These are phyloP conservation scores for Drosophila setifemur DNA, from an alignment of 1,140 invertebrate species.

Conservation along the genomic window DNA sequence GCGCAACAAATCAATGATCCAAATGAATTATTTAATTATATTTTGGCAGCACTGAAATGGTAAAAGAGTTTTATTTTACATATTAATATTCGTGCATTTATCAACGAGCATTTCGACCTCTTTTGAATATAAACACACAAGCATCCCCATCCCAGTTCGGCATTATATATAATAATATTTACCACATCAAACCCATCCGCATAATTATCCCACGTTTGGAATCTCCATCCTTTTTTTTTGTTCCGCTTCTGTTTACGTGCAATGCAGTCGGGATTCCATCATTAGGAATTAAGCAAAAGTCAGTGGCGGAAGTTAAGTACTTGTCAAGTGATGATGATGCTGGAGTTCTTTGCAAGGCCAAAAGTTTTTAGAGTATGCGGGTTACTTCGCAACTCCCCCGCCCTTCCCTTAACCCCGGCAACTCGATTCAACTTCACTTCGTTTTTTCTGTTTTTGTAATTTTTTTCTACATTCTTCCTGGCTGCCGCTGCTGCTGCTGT, in stretches of 20 bases:
- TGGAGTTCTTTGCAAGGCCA: slow-evolving; percentile 34
- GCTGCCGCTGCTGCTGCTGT: slow-evolving; percentile 9
- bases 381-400: slow-evolving; percentile 15
- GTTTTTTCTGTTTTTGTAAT: slow-evolving; percentile 2
- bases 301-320: slow-evolving; percentile 55
- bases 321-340: slow-evolving; percentile 52
- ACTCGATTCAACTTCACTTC: slow-evolving; percentile 26
- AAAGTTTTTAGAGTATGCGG: slow-evolving; percentile 44
- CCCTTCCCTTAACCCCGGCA: slow-evolving; percentile 2
- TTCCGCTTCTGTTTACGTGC: slow-evolving; percentile 29
- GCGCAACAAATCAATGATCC: too few relatives aligned
- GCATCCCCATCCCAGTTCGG: neutral
- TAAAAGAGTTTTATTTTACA: too few relatives aligned
- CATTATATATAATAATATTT: neutral
- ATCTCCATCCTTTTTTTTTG: slow-evolving; percentile 1
- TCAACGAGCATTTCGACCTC: neutral
- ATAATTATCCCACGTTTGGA: slow-evolving; percentile 41
- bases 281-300: slow-evolving; percentile 61
- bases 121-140: neutral
- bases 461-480: slow-evolving; percentile 32
- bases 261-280: slow-evolving; percentile 47
- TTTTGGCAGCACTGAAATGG: too few relatives aligned
- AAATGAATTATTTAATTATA: too few relatives aligned
- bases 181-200: slow-evolving; percentile 1
- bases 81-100: too few relatives aligned